Evolutionary conservation across 2,113 vertebrate species (phyloP).

Genomic region (Odocoileus virginianus): DNA sequence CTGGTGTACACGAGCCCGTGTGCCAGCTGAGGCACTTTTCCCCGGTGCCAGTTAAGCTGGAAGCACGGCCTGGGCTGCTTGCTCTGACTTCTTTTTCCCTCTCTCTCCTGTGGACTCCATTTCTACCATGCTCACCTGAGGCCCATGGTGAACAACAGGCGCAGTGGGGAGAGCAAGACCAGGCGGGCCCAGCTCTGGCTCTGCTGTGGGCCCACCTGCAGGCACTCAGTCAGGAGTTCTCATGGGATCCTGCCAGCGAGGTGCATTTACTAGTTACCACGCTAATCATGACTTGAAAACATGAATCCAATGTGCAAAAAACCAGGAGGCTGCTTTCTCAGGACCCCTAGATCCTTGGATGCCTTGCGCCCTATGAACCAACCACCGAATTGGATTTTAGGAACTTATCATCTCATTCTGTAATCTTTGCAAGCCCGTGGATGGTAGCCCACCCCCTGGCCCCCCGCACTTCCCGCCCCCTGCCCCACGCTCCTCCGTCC

Average conservation of each 20-base stretch:
- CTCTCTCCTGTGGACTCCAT: background rate
- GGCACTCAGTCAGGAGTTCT: background rate
- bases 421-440: background rate
- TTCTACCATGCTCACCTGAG: background rate
- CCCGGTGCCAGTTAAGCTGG: background rate
- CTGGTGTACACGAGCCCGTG: background rate
- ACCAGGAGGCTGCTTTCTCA: background rate
- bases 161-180: accelerated
- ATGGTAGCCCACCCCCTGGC: background rate
- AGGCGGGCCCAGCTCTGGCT: background rate
- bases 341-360: background rate
- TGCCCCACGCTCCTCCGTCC: background rate
- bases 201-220: background rate
- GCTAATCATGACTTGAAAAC: background rate
- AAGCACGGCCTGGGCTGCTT: background rate
- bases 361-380: background rate
- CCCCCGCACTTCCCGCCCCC: accelerated
- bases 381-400: background rate
- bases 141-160: background rate
- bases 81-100: background rate
- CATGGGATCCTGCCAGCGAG: background rate
- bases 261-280: constrained; percentile 25
- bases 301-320: background rate
- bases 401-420: background rate
- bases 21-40: constrained; percentile 32